Base-by-base conservation (phyloP, 2,888 invertebrate species). In the Oeneis ivallda region DNA sequence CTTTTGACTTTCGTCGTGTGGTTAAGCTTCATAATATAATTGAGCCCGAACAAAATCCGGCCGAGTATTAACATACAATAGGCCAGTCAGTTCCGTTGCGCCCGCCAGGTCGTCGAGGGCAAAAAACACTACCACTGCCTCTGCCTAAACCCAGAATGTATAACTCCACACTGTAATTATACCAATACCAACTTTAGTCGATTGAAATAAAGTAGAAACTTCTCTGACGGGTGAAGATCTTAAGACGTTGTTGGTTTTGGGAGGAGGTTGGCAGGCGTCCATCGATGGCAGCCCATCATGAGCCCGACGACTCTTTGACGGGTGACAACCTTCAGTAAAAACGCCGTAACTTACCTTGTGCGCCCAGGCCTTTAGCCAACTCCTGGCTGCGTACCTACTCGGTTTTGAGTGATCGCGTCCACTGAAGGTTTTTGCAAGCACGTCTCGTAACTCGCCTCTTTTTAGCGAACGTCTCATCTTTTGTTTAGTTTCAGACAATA, bases 11-110 rank as follows among this genome's bases (percentile, higher is more conserved):
- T 86, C 83, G 84, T 85, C 80, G 81, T 86, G 83, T 84, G 86
- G 82, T 85, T 86, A 85, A 87, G 89, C 90, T 89, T 89, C 90
- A 89, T 91, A 90, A 90, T 91, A 88, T 92, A 92, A 91, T 92
- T 92, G 91, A 85, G 89, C 87, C 79, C 87, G 85, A 89, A 91
- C 89, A 82, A 89, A 92, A 91, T 91, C 90, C 92, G 89, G 88
- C 81, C 86, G 80, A 79, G 83, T 82, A 92, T 92, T 92, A 91
- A 84, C 92, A 92, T 92, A 92, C 91, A 92, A 92, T 92, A 84
- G 90, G 80, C 80, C 79, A 85, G 85, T 84, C 87, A 83, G 89
- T 89, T 89, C 89, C 90, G 89, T 83, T 83, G 89, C 81, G 86
- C 84, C 85, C 88, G 87, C 84, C 89, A 86, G 90, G 89, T 89